Conservation (phyloP, 2,113 vertebrate species). For the Okapia johnstoni region DNA sequence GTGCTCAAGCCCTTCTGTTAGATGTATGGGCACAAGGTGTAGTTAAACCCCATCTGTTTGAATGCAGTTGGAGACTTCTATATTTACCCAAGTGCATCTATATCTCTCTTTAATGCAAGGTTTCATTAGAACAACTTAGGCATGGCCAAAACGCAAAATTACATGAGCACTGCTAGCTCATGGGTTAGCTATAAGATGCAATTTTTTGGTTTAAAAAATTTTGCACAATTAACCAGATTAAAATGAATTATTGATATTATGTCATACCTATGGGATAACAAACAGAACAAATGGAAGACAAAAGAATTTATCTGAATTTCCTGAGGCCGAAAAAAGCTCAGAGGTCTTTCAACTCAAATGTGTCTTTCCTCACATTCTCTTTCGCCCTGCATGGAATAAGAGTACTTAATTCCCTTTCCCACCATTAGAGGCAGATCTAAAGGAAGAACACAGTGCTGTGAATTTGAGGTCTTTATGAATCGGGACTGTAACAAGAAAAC, state of each 20-base stretch:
- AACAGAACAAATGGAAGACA: not conserved
- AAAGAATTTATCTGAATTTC: not conserved
- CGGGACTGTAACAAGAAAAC: not conserved
- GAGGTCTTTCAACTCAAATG: not conserved
- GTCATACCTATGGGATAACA: not conserved
- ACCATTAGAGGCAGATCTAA: not conserved
- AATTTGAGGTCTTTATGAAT: not conserved
- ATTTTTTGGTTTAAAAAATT: not conserved
- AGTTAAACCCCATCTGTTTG: constrained; percentile 24
- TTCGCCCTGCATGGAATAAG: not conserved
- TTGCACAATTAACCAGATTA: not conserved
- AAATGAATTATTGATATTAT: not conserved
- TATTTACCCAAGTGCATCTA: not conserved
- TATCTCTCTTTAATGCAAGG: not conserved
- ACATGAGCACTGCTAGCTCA: not conserved
- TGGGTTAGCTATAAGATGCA: not conserved
- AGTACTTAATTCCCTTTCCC: not conserved
- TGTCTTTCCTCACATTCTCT: not conserved
- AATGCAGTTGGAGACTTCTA: not conserved
- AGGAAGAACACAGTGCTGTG: not conserved
- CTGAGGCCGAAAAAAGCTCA: not conserved
- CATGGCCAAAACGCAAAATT: not conserved
- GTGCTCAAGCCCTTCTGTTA: not conserved
- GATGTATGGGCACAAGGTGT: not conserved
- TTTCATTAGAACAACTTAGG: not conserved